phyloP scores from a whole-genome alignment of 2,797 vertebrate genomes.

The Hippoglossus hippoglossus region DNA sequence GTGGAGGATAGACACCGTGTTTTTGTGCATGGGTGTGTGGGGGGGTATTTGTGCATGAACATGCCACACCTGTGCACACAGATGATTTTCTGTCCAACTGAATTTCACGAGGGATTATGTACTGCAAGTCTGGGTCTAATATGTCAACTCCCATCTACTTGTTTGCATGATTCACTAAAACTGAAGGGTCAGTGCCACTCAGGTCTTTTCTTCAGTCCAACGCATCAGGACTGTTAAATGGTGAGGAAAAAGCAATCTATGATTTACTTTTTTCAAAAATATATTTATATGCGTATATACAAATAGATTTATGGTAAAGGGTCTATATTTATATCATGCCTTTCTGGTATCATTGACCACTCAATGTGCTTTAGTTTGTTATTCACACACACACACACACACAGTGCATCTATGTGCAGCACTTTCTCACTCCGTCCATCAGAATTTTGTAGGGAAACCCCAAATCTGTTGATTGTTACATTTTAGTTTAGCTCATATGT shows the following conservation, averaged over 20 bases:
- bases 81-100: slow-evolving; percentile 3
- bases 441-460: neutral
- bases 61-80: slow-evolving; percentile 7
- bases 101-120: slow-evolving; percentile 14
- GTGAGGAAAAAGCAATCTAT: neutral
- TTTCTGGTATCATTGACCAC: no score
- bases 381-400: no score
- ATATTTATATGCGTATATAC: no score
- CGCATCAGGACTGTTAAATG: neutral
- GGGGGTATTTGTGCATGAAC: neutral
- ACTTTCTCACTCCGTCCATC: neutral
- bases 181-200: neutral
- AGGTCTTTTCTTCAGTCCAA: neutral
- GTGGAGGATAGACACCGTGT: slow-evolving; percentile 15
- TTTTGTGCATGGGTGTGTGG: slow-evolving; percentile 13
- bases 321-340: no score
- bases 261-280: no score
- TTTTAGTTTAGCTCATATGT: neutral
- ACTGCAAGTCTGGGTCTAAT: neutral
- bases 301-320: no score
- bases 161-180: neutral
- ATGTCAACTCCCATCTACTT: neutral
- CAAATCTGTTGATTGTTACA: neutral
- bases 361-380: no score
- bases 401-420: no score